These are phyloP conservation scores for Schizopygopsis pylzovi DNA, from an alignment of 2,797 vertebrate genomes.

Conservation along the genomic window DNA sequence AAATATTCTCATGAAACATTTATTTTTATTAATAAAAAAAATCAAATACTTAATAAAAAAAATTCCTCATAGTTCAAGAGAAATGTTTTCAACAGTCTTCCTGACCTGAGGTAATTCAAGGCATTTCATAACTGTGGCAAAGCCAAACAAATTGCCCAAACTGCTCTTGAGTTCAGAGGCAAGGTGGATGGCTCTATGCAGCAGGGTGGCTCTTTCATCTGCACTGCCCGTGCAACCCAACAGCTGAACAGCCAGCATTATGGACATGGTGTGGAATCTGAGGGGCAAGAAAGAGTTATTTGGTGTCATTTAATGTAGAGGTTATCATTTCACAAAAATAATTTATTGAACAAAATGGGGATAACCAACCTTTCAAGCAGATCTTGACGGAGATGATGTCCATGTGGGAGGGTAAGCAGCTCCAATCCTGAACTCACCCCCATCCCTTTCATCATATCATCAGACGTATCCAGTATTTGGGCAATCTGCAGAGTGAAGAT, in stretches of 20 bases:
- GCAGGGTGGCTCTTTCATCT: slow-evolving; percentile 86
- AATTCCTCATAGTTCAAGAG: background rate
- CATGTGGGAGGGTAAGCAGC: slow-evolving; percentile 93
- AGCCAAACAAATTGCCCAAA: slow-evolving; percentile 95
- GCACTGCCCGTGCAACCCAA: slow-evolving; percentile 91
- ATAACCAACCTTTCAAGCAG: slow-evolving; percentile 88
- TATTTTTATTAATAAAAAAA: background rate
- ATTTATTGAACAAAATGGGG: background rate
- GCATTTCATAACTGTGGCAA: slow-evolving; percentile 90
- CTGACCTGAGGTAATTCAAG: slow-evolving; percentile 92
- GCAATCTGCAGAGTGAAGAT: slow-evolving; percentile 80
- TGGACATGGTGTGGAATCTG: slow-evolving; percentile 94
- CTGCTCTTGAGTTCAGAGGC: slow-evolving; percentile 90
- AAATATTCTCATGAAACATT: background rate
- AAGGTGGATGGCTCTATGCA: slow-evolving; percentile 90
- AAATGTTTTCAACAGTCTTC: background rate
- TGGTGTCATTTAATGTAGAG: background rate
- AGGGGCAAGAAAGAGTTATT: background rate
- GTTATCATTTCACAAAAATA: background rate
- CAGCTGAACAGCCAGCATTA: slow-evolving; percentile 89
- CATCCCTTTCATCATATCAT: slow-evolving; percentile 89
- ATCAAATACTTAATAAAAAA: no score
- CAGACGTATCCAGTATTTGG: slow-evolving; percentile 86
- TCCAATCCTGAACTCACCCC: slow-evolving; percentile 93
- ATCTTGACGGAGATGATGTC: slow-evolving; percentile 90